phyloP scores from a whole-genome alignment of 2,797 vertebrate genomes.

The Euphonia xanthogaster region DNA sequence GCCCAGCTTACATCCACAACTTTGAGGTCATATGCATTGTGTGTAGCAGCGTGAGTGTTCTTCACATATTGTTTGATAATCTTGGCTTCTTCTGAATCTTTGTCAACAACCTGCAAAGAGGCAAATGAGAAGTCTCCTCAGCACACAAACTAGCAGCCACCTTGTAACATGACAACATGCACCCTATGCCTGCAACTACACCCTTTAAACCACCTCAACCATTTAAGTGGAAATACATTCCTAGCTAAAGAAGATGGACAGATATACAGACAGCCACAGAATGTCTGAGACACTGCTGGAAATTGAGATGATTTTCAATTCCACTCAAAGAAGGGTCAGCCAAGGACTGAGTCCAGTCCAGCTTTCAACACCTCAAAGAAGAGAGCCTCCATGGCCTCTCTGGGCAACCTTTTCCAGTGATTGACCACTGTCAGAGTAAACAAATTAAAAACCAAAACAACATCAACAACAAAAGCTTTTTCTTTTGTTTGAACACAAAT shows the following conservation, averaged over 20 bases:
- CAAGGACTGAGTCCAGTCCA: neutral
- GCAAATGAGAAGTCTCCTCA: neutral
- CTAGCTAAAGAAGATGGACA: neutral
- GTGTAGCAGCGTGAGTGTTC: slow-evolving; percentile 96
- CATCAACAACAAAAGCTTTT: neutral
- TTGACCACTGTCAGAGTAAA: neutral
- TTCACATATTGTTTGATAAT: slow-evolving; percentile 91
- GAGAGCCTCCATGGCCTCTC: neutral
- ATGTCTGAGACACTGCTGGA: neutral
- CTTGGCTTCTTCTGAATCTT: slow-evolving; percentile 86
- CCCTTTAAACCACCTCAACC: neutral
- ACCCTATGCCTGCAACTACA: neutral
- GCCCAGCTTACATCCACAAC: slow-evolving; percentile 86
- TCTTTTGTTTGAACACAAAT: neutral
- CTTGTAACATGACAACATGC: neutral
- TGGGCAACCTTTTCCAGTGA: neutral
- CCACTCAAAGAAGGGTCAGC: neutral
- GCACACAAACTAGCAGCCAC: neutral
- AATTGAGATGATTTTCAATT: neutral
- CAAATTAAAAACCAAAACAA: neutral
- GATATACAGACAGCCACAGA: neutral
- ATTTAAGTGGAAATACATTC: neutral
- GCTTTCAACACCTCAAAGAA: neutral
- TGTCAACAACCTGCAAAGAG: slow-evolving; percentile 88
- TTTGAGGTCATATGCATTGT: slow-evolving; percentile 94